phyloP scores from a whole-genome alignment of 2,797 vertebrate genomes.

The Phoebastria nigripes region DNA sequence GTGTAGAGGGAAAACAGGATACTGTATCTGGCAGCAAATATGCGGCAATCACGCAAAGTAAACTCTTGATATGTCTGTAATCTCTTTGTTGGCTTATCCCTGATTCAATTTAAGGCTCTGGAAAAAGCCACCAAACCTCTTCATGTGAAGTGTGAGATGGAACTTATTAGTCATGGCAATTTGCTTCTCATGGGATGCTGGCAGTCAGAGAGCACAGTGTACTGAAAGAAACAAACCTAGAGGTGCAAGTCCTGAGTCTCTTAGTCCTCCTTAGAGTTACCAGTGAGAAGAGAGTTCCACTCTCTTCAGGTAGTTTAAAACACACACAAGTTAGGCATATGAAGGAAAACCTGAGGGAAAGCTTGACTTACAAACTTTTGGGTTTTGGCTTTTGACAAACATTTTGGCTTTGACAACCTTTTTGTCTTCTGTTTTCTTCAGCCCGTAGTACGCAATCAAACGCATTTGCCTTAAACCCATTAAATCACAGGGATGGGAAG shows the following conservation, averaged over 20 bases:
- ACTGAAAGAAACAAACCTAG: not conserved
- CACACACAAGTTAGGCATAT: not conserved
- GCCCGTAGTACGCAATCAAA: not conserved
- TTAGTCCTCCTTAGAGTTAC: not conserved
- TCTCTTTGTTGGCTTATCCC: constrained; percentile 60
- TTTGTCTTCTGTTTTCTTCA: not conserved
- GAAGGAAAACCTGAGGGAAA: not conserved
- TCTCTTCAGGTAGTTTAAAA: not conserved
- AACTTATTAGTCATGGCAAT: constrained; percentile 48
- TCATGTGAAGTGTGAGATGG: constrained; percentile 35
- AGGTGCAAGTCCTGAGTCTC: not conserved
- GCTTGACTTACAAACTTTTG: not conserved
- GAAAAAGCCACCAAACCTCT: constrained; percentile 65
- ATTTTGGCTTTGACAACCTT: not conserved
- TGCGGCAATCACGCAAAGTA: constrained; percentile 63
- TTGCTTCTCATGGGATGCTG: not conserved
- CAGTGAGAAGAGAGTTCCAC: not conserved
- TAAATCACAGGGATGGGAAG: not conserved
- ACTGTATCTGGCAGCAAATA: constrained; percentile 62
- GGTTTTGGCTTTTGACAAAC: not conserved
- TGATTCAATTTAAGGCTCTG: constrained; percentile 55
- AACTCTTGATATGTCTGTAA: constrained; percentile 68
- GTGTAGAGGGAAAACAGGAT: constrained; percentile 64
- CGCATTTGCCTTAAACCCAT: not conserved
- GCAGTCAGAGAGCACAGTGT: not conserved